phyloP scores from a whole-genome alignment of 1,140 invertebrate species.

The Kradibia gibbosae region DNA sequence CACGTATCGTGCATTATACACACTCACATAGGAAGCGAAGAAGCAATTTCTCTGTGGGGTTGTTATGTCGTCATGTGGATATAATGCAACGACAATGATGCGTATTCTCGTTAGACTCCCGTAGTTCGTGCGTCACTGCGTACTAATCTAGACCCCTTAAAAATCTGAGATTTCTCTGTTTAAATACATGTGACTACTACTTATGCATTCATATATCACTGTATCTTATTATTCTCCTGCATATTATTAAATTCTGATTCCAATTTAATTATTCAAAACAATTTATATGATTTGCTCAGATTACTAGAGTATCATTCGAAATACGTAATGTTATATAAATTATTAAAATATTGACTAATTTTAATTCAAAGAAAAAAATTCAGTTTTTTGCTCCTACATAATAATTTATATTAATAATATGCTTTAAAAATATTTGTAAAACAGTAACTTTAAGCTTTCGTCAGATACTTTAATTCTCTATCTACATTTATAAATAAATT shows the following conservation, averaged over 20 bases:
- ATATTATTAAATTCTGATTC: background rate
- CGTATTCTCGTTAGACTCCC: slow-evolving; percentile 1
- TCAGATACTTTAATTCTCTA: too few species aligned
- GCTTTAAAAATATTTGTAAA: too few species aligned
- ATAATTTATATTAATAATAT: too few species aligned
- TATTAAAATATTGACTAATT: too few species aligned
- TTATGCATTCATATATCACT: background rate
- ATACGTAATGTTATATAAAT: too few species aligned
- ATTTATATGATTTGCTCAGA: background rate
- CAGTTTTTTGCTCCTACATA: too few species aligned
- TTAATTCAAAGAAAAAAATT: too few species aligned
- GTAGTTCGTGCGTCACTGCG: background rate
- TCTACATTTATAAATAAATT: too few species aligned
- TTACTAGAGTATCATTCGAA: too few species aligned
- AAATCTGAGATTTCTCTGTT: slow-evolving; percentile 1
- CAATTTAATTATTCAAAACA: background rate
- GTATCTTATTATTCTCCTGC: background rate
- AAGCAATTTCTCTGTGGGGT: slow-evolving; percentile 27
- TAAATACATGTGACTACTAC: background rate
- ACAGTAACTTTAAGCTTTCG: too few species aligned
- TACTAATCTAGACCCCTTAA: slow-evolving; percentile 15
- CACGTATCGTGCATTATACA: background rate
- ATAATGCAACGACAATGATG: background rate
- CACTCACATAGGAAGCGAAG: slow-evolving; percentile 1
- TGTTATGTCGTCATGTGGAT: slow-evolving; percentile 13